A percentile compares a stretch with the other conserved stretches of the same genome.
Conservation (phyloP, 1,140 invertebrate genomes). For the Nasonia vitripennis region DNA sequence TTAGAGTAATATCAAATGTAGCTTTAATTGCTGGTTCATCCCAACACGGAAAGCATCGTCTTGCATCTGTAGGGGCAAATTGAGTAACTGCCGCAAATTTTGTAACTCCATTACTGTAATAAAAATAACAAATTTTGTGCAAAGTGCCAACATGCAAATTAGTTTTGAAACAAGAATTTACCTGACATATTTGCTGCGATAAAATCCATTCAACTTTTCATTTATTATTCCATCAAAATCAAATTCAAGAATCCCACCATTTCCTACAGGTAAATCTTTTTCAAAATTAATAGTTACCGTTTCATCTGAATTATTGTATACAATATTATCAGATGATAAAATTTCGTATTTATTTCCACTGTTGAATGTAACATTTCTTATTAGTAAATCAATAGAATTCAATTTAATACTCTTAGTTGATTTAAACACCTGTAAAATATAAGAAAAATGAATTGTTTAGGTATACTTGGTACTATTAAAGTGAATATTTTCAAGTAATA, state of each 20-base stretch:
- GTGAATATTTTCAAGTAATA: neutral
- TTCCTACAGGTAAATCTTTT: slow-evolving; percentile 78
- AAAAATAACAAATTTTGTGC: neutral
- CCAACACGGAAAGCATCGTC: slow-evolving; percentile 97
- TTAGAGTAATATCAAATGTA: slow-evolving; percentile 93
- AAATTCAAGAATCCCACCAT: slow-evolving; percentile 80
- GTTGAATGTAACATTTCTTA: slow-evolving; percentile 78
- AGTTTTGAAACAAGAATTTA: slow-evolving; percentile 55
- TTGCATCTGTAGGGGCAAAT: slow-evolving; percentile 94
- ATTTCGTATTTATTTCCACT: slow-evolving; percentile 37
- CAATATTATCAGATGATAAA: slow-evolving; percentile 73
- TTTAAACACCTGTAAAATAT: slow-evolving; percentile 80
- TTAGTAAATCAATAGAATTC: slow-evolving; percentile 86
- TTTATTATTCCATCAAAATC: slow-evolving; percentile 88
- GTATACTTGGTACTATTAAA: neutral
- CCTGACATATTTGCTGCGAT: slow-evolving; percentile 90
- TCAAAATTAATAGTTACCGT: slow-evolving; percentile 83
- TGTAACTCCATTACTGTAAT: slow-evolving; percentile 82
- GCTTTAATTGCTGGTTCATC: slow-evolving; percentile 97
- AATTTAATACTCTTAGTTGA: slow-evolving; percentile 83
- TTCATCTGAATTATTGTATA: slow-evolving; percentile 80
- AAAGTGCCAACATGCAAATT: neutral
- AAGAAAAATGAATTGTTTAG: neutral
- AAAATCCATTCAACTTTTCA: slow-evolving; percentile 96
- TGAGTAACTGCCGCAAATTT: slow-evolving; percentile 94